Percentiles rank a stretch among this genome's conserved stretches.
These are phyloP conservation scores for Helogale parvula DNA, from an alignment of 2,113 vertebrate species.

Conservation along the genomic window DNA sequence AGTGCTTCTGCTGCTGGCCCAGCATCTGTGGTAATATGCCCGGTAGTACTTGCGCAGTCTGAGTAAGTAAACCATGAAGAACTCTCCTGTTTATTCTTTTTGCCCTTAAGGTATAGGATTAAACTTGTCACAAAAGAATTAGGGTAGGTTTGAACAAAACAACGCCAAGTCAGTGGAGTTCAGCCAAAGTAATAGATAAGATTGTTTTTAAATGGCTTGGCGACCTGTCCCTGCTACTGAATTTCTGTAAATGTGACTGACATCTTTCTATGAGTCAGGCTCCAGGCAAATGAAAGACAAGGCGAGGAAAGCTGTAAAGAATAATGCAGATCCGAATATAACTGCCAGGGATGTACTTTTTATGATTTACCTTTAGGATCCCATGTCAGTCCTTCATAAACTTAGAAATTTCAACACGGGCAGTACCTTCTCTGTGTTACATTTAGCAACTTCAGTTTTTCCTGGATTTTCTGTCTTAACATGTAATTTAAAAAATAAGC, in stretches of 20 bases:
- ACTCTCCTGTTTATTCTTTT: conserved; percentile 43
- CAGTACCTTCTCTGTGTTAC: background rate
- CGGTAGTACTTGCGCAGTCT: conserved; percentile 1
- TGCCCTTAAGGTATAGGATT: conserved; percentile 76
- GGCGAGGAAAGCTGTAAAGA: conserved; percentile 57
- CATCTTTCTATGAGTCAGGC: conserved; percentile 74
- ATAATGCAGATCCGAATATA: conserved; percentile 70
- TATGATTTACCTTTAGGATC: conserved; percentile 67
- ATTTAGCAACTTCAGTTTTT: background rate
- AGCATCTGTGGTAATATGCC: background rate
- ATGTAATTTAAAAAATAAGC: background rate
- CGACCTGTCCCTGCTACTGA: conserved; percentile 76
- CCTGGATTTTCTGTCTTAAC: conserved; percentile 20
- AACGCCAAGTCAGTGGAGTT: conserved; percentile 68
- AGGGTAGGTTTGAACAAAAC: conserved; percentile 71
- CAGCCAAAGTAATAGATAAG: conserved; percentile 69
- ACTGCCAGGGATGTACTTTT: background rate
- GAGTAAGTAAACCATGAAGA: conserved; percentile 58
- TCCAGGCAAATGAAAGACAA: conserved; percentile 77
- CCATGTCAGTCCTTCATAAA: background rate
- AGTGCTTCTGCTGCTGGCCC: background rate
- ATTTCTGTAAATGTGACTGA: conserved; percentile 77
- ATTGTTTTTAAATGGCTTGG: conserved; percentile 75
- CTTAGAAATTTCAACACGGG: background rate
- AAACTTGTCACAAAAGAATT: conserved; percentile 70